Evolutionary conservation across 1,140 invertebrate genomes (phyloP).

Genomic region (Zaprionus lachaisei): DNA sequence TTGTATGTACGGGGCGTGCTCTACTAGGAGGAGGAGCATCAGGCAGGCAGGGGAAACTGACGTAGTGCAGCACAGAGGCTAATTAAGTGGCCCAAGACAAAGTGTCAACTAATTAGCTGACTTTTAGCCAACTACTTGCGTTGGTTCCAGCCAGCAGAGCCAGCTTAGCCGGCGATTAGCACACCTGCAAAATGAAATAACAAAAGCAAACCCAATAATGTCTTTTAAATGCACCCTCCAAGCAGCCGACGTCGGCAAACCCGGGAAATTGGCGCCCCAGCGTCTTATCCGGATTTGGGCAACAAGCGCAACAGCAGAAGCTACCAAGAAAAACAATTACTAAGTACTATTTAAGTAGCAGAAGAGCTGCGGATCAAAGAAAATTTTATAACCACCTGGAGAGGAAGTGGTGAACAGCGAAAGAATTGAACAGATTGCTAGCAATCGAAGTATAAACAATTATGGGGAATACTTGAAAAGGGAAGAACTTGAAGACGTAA

Average conservation of each 20-base stretch:
- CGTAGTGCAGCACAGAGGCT: conserved; percentile 38
- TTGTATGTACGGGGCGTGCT: conserved; percentile 74
- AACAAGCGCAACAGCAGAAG: conserved; percentile 26
- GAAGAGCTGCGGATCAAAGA: conserved; percentile 24
- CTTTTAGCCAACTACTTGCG: conserved; percentile 60
- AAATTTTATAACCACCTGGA: conserved; percentile 9
- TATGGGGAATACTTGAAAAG: not conserved
- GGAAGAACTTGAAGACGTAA: not conserved
- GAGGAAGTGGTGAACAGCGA: not conserved
- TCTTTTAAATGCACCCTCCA: conserved; percentile 62
- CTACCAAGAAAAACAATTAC: conserved; percentile 55
- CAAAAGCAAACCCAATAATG: conserved; percentile 72
- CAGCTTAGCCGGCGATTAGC: conserved; percentile 74
- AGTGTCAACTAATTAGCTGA: conserved; percentile 79
- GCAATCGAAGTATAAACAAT: not conserved
- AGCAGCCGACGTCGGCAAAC: not conserved
- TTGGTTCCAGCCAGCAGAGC: conserved; percentile 19
- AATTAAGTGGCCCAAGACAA: conserved; percentile 79
- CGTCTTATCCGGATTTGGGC: conserved; percentile 66
- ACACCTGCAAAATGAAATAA: conserved; percentile 63
- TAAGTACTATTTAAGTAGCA: conserved; percentile 51
- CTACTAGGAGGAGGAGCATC: conserved; percentile 37
- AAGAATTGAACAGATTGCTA: conserved; percentile 12
- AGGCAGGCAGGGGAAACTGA: not conserved
- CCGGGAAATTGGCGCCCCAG: conserved; percentile 65